Evolutionary conservation across 2,888 invertebrate genomes (phyloP).

Genomic region (Caenorhabditis sp.): DNA sequence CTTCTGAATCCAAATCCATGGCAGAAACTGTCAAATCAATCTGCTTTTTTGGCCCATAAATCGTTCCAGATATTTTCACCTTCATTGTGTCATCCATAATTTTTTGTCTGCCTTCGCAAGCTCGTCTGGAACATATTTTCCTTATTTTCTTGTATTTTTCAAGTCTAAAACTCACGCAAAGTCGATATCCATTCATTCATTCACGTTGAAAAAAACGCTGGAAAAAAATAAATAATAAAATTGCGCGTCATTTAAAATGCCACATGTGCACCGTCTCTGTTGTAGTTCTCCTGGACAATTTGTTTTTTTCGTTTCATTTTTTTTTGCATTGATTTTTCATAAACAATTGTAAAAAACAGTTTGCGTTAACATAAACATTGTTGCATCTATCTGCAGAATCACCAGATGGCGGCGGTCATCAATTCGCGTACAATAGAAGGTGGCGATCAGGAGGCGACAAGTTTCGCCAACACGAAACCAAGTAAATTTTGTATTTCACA

Average conservation of each 20-base stretch:
- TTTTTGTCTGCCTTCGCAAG: background rate
- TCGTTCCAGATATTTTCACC: background rate
- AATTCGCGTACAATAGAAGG: conserved; percentile 39
- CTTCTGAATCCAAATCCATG: background rate
- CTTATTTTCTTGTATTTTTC: background rate
- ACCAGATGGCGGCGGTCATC: conserved; percentile 49
- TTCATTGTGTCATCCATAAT: background rate
- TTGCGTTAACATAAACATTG: conserved; percentile 6
- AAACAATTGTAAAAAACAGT: no score
- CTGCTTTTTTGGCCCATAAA: background rate
- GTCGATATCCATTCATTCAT: background rate
- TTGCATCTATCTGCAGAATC: conserved; percentile 6
- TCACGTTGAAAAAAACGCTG: background rate
- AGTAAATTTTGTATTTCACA: conserved; percentile 16
- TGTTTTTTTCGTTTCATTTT: background rate
- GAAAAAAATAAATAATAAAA: background rate
- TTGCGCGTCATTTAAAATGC: background rate
- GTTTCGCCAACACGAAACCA: conserved; percentile 44
- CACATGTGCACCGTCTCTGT: conserved; percentile 3
- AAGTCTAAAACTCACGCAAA: background rate
- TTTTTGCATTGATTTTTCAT: background rate
- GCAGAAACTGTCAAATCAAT: conserved; percentile 6
- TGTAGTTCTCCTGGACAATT: conserved; percentile 5
- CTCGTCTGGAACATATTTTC: background rate
- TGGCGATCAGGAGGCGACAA: conserved; percentile 15